Conservation (phyloP, 2,113 vertebrate species). For the Anarrhichthys ocellatus region DNA sequence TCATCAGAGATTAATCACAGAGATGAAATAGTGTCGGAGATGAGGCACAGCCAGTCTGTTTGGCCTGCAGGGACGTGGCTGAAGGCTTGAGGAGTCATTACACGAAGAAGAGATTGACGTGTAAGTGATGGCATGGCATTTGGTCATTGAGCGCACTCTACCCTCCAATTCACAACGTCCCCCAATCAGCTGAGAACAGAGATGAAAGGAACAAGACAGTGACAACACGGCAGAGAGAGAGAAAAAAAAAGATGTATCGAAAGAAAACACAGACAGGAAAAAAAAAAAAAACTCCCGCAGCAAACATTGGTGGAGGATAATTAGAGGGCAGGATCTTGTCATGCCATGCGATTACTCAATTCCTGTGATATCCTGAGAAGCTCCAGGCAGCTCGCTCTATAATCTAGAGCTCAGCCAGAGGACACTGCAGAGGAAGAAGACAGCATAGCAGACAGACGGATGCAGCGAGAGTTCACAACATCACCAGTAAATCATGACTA, state of each 20-base stretch:
- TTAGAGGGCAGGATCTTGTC: constrained; percentile 81
- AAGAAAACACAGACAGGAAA: constrained; percentile 40
- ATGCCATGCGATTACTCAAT: constrained; percentile 78
- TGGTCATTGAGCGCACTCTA: constrained; percentile 56
- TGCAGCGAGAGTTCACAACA: constrained; percentile 43
- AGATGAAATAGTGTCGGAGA: constrained; percentile 28
- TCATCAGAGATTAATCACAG: constrained; percentile 70
- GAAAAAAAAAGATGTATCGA: constrained; percentile 49
- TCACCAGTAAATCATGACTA: constrained; percentile 41
- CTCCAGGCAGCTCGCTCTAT: constrained; percentile 68
- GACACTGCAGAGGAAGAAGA: constrained; percentile 49
- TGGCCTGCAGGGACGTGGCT: constrained; percentile 35
- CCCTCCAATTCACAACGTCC: constrained; percentile 79
- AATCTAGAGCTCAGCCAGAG: constrained; percentile 71
- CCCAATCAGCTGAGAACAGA: constrained; percentile 70
- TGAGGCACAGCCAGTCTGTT: constrained; percentile 4
- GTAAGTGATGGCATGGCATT: constrained; percentile 71
- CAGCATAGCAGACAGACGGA: constrained; percentile 6
- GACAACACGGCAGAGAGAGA: constrained; percentile 48
- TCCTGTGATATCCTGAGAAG: constrained; percentile 79
- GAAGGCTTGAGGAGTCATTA: constrained; percentile 60
- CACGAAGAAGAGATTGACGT: constrained; percentile 70
- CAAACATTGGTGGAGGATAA: constrained; percentile 75
- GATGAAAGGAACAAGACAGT: constrained; percentile 79
- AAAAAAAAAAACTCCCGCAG: constrained; percentile 32